Evolutionary conservation across 2,888 invertebrate genomes (phyloP).

Genomic region (Nymphalis c-album): DNA sequence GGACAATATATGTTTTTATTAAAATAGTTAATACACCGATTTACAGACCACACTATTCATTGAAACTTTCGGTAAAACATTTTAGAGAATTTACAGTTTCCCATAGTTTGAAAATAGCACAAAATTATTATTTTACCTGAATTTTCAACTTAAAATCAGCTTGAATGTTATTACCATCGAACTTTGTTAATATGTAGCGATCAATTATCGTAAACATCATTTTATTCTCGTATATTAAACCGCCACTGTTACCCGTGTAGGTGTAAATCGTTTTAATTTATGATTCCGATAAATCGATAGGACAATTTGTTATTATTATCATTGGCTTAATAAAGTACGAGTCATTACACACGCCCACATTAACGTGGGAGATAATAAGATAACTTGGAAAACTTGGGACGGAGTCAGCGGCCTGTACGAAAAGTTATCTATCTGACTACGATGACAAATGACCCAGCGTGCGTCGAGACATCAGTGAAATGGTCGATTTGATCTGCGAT

Average conservation of each 20-base stretch:
- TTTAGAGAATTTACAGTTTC: constrained; percentile 7
- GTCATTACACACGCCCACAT: constrained; percentile 28
- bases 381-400: constrained; percentile 69
- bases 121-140: constrained; percentile 74
- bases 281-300: constrained; percentile 20
- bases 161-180: constrained; percentile 59
- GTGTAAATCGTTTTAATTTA: constrained; percentile 24
- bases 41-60: background rate
- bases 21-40: background rate
- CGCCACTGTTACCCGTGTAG: constrained; percentile 20
- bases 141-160: constrained; percentile 68
- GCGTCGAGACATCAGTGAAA: constrained; percentile 60
- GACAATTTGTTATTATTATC: constrained; percentile 24
- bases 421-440: constrained; percentile 74
- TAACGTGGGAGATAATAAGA: constrained; percentile 53
- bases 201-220: constrained; percentile 26
- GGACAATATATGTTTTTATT: background rate
- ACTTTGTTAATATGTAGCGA: constrained; percentile 21
- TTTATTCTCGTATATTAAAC: constrained; percentile 27
- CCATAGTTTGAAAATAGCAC: constrained; percentile 68
- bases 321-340: constrained; percentile 21
- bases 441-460: constrained; percentile 73
- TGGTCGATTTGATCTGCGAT: constrained; percentile 71
- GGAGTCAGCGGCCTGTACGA: constrained; percentile 72
- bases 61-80: background rate